Percentiles rank a stretch among this genome's conserved stretches.
phyloP scores from a whole-genome alignment of 2,797 vertebrate species.

The Galaxias olidus region DNA sequence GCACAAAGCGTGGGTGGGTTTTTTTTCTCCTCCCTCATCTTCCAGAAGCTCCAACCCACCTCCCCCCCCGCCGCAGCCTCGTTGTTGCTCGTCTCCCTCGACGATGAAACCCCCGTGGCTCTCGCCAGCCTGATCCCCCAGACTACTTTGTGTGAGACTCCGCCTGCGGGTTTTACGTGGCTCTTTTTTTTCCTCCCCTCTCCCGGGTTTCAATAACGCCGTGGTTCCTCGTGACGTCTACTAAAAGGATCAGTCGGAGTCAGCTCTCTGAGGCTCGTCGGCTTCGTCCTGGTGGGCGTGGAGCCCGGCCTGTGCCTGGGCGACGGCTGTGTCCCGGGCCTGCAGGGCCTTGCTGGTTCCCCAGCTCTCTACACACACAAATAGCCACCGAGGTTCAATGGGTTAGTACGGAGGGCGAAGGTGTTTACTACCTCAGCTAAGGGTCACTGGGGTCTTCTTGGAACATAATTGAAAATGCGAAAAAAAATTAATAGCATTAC shows the following conservation, averaged over 20 bases:
- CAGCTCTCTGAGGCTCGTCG: background rate
- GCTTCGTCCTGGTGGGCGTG: background rate
- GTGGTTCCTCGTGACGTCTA: background rate
- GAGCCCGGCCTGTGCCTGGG: background rate
- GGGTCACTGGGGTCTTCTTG: too few relatives aligned
- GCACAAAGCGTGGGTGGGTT: background rate
- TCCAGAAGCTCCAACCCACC: background rate
- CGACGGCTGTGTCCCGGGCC: too few relatives aligned
- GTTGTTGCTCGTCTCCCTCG: background rate
- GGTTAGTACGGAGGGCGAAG: too few relatives aligned
- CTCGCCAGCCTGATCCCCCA: background rate
- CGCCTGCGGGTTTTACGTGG: constrained; percentile 2
- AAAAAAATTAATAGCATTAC: too few relatives aligned
- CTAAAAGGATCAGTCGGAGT: background rate
- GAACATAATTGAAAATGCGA: too few relatives aligned
- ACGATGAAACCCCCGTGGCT: background rate
- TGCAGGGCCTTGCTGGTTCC: too few relatives aligned
- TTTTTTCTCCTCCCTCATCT: too few relatives aligned
- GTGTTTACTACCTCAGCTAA: too few relatives aligned
- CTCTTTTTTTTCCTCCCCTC: too few relatives aligned
- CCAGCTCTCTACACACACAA: too few relatives aligned
- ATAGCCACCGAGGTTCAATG: too few relatives aligned
- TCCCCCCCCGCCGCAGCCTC: too few relatives aligned
- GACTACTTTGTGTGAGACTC: background rate
- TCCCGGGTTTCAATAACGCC: background rate